Percentiles rank a stretch among this genome's conserved stretches.
Evolutionary conservation across 2,113 vertebrate species (phyloP).

Genomic region (Stictonetta naevosa): DNA sequence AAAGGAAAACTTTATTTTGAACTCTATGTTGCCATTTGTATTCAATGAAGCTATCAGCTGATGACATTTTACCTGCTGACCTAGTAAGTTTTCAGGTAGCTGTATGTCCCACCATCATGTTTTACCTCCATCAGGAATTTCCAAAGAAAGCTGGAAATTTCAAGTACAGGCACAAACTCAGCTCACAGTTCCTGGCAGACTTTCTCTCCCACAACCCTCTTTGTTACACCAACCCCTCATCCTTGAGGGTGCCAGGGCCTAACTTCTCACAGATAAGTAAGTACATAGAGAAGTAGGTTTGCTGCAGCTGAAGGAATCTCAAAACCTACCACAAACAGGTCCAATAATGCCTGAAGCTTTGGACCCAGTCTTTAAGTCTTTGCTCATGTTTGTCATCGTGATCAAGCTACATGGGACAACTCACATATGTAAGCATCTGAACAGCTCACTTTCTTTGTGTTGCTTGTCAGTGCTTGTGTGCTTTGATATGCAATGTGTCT

Average conservation of each 20-base stretch:
- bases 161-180: neutral
- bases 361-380: neutral
- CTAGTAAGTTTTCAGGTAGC: neutral
- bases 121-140: neutral
- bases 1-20: neutral
- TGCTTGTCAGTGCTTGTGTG: slow-evolving; percentile 68
- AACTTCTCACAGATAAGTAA: rapidly evolving
- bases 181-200: neutral
- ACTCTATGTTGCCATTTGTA: neutral
- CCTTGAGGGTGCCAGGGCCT: neutral
- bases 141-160: neutral
- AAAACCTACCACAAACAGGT: neutral
- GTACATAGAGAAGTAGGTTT: neutral
- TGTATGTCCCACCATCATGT: neutral
- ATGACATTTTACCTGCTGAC: neutral
- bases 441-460: slow-evolving; percentile 35
- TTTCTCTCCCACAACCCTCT: neutral
- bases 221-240: neutral
- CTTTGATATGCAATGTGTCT: slow-evolving; percentile 59
- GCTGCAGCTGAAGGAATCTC: neutral
- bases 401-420: slow-evolving; percentile 35
- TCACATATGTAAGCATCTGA: neutral
- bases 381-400: neutral
- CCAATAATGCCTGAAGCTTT: neutral
- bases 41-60: neutral